phyloP scores from a whole-genome alignment of 2,797 vertebrate genomes.

The Siniperca obscura region DNA sequence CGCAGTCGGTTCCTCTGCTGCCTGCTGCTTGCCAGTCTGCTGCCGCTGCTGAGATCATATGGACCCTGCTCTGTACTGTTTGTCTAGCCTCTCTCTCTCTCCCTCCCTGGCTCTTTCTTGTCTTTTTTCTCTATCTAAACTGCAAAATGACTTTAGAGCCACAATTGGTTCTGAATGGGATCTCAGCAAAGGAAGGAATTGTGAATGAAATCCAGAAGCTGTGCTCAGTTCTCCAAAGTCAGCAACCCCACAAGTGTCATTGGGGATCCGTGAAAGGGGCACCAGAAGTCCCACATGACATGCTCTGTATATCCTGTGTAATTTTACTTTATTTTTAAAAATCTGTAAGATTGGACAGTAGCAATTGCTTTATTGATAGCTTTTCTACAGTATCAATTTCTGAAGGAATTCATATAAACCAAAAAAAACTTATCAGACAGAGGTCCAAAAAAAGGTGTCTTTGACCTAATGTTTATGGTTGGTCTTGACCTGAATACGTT shows the following conservation, averaged over 20 bases:
- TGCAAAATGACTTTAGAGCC: slow-evolving; percentile 12
- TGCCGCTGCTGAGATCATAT: slow-evolving; percentile 66
- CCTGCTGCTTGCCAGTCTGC: slow-evolving; percentile 70
- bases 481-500: slow-evolving; percentile 39
- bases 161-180: slow-evolving; percentile 22
- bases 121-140: not conserved
- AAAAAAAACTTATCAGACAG: slow-evolving; percentile 1
- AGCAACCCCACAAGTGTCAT: not conserved
- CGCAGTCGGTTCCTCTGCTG: slow-evolving; percentile 73
- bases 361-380: not conserved
- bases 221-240: not conserved
- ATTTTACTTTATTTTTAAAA: not conserved
- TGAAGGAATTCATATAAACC: slow-evolving; percentile 3
- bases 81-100: slow-evolving; percentile 21
- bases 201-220: slow-evolving; percentile 48
- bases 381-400: not conserved
- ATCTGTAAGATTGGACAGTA: not conserved
- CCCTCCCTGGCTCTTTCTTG: not conserved
- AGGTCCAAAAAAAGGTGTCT: not conserved
- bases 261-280: not conserved
- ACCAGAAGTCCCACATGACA: not conserved
- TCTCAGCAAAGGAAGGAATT: slow-evolving; percentile 11
- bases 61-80: slow-evolving; percentile 63
- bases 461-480: slow-evolving; percentile 23
- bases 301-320: not conserved